phyloP scores from a whole-genome alignment of 1,140 invertebrate genomes.

The Drosophila yakuba region DNA sequence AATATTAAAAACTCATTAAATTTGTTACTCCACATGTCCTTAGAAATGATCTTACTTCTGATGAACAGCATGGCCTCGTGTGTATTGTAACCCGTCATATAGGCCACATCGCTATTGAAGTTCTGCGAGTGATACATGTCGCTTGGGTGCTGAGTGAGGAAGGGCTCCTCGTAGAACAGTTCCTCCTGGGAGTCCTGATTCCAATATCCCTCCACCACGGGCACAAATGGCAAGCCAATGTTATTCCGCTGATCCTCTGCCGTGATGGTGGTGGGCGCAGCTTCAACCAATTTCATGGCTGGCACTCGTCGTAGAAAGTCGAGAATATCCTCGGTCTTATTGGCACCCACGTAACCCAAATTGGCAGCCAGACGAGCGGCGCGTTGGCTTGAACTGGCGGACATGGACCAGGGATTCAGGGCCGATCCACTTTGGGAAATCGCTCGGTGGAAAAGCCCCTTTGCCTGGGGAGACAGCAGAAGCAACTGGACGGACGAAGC shows the following conservation, averaged over 20 bases:
- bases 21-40: no score
- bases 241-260: conserved; percentile 85
- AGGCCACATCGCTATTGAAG: conserved; percentile 85
- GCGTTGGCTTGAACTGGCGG: conserved; percentile 48
- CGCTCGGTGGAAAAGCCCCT: conserved; percentile 87
- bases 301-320: conserved; percentile 69
- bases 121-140: conserved; percentile 85
- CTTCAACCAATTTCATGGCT: conserved; percentile 84
- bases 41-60: conserved; percentile 74
- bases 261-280: conserved; percentile 84
- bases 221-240: conserved; percentile 86
- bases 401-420: conserved; percentile 81
- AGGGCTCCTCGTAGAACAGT: conserved; percentile 83
- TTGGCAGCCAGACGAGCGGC: conserved; percentile 66
- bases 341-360: conserved; percentile 71
- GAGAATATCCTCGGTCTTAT: conserved; percentile 62
- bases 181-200: conserved; percentile 59
- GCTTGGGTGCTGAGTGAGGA: conserved; percentile 86
- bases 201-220: conserved; percentile 84
- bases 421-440: conserved; percentile 89
- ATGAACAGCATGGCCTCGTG: conserved; percentile 86
- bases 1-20: neutral
- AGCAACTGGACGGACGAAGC: conserved; percentile 85
- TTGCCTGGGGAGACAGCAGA: conserved; percentile 86
- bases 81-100: conserved; percentile 86